Evolutionary conservation across 2,113 vertebrate species (phyloP).

Genomic region (Psophia crepitans): DNA sequence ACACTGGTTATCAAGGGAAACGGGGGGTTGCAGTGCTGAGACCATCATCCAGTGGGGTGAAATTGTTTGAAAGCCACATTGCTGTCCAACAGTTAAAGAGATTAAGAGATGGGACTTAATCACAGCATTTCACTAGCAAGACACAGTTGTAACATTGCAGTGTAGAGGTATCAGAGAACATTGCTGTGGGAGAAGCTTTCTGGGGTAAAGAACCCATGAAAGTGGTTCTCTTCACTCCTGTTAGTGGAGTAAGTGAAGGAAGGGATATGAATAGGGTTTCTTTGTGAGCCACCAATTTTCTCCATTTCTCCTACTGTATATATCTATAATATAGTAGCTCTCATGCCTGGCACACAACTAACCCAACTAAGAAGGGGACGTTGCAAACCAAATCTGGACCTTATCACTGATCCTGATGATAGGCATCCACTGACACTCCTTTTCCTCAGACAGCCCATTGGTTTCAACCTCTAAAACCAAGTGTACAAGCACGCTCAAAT

Average conservation of each 20-base stretch:
- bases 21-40: background rate
- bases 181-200: background rate
- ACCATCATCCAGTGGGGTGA: background rate
- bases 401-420: background rate
- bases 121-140: background rate
- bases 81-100: background rate
- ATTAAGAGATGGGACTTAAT: background rate
- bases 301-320: background rate
- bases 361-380: background rate
- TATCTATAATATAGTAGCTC: background rate
- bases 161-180: background rate
- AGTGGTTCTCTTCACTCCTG: background rate
- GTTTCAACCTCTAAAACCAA: background rate
- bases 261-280: background rate
- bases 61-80: background rate
- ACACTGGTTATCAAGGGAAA: background rate
- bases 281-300: background rate
- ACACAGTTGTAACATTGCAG: accelerated
- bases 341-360: background rate
- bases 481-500: background rate
- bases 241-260: background rate
- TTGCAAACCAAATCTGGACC: background rate
- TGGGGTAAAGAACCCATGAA: background rate
- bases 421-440: background rate
- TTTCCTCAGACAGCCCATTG: background rate